These are phyloP conservation scores for Plecturocebus donacophilus DNA, from an alignment of 2,113 vertebrate genomes.

Conservation along the genomic window DNA sequence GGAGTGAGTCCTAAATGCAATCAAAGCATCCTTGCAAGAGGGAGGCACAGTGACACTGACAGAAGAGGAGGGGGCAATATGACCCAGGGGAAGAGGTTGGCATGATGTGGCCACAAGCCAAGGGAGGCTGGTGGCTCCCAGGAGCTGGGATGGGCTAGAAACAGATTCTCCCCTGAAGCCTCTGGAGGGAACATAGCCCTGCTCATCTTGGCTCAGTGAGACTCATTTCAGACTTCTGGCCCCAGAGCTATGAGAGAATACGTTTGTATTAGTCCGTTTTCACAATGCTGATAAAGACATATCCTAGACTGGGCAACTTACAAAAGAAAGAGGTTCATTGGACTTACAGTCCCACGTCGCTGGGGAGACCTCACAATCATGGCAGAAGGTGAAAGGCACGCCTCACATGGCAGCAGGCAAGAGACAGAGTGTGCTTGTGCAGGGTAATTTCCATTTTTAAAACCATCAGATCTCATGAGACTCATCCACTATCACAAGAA, in stretches of 20 bases:
- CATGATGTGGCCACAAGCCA: background rate
- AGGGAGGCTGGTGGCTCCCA: background rate
- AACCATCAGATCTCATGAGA: too few relatives aligned
- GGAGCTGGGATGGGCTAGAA: background rate
- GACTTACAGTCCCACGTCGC: too few relatives aligned
- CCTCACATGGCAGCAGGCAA: too few relatives aligned
- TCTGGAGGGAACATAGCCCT: background rate
- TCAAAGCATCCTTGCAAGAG: background rate
- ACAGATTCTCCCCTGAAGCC: background rate
- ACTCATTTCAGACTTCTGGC: background rate
- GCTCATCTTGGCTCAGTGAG: background rate
- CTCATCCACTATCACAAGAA: too few relatives aligned
- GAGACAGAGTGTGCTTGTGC: too few relatives aligned
- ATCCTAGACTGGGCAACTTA: too few relatives aligned
- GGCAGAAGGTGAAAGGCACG: too few relatives aligned
- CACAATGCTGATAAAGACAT: too few relatives aligned
- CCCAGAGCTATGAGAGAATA: background rate
- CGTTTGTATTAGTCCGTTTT: background rate
- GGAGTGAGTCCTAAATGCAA: background rate
- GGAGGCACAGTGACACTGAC: background rate
- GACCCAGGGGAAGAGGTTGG: background rate
- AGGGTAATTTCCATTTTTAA: too few relatives aligned
- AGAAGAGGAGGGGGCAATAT: background rate
- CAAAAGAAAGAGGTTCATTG: too few relatives aligned
- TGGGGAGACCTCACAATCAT: too few relatives aligned